These are phyloP conservation scores for Sipha flava DNA, from an alignment of 1,140 invertebrate genomes.

Conservation along the genomic window DNA sequence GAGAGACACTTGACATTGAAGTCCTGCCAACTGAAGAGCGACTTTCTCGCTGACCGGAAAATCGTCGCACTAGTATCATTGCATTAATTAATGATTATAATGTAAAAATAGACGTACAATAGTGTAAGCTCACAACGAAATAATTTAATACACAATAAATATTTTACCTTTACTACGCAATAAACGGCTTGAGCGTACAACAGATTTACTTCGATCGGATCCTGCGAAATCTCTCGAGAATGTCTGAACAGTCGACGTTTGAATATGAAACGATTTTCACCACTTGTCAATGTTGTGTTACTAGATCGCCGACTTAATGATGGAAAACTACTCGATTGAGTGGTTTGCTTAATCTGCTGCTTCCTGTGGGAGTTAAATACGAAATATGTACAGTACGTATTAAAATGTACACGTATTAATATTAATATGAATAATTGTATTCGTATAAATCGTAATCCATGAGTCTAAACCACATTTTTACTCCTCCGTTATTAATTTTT, in stretches of 20 bases:
- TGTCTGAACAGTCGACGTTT: slow-evolving; percentile 81
- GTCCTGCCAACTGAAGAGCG: slow-evolving; percentile 81
- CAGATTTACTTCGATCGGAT: slow-evolving; percentile 89
- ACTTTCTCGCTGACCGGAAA: slow-evolving; percentile 92
- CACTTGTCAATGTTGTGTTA: slow-evolving; percentile 57
- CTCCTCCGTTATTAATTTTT: too few relatives aligned
- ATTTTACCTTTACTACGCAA: slow-evolving; percentile 78
- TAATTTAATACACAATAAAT: too few relatives aligned
- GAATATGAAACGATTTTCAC: slow-evolving; percentile 88
- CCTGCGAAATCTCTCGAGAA: slow-evolving; percentile 84
- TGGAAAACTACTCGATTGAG: slow-evolving; percentile 46
- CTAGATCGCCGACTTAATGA: slow-evolving; percentile 50
- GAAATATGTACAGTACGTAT: neutral
- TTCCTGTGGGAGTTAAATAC: too few relatives aligned
- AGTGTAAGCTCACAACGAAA: too few relatives aligned
- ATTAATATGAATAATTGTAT: too few relatives aligned
- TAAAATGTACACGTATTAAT: too few relatives aligned
- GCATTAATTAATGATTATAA: slow-evolving; percentile 20
- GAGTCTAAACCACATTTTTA: too few relatives aligned
- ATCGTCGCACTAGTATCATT: slow-evolving; percentile 68
- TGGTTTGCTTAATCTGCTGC: slow-evolving; percentile 49
- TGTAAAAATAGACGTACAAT: too few relatives aligned
- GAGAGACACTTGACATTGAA: slow-evolving; percentile 86
- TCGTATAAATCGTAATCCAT: too few relatives aligned
- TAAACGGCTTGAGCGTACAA: slow-evolving; percentile 92